Conservation (phyloP, 2,113 vertebrate species). For the Hystrix cristata region DNA sequence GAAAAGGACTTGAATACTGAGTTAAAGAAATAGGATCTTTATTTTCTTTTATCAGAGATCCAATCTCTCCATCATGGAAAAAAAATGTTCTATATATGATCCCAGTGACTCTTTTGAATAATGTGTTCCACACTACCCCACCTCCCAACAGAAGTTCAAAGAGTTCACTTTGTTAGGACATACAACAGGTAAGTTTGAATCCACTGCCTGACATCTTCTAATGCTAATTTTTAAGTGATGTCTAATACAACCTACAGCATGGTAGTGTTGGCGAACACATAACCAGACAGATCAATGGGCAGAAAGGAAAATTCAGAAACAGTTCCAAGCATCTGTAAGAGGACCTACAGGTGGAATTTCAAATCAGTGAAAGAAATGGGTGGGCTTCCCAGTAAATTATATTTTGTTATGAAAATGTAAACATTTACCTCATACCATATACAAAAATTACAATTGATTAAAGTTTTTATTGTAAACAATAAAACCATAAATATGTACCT, state of each 20-base stretch:
- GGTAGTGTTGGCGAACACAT: neutral
- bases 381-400: neutral
- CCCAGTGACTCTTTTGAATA: neutral
- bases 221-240: neutral
- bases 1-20: neutral
- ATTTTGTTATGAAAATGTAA: neutral
- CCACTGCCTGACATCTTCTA: neutral
- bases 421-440: neutral
- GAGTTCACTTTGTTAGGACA: neutral
- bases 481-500: neutral
- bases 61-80: neutral
- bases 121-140: neutral
- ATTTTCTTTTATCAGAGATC: neutral
- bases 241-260: neutral
- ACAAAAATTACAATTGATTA: neutral
- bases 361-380: neutral
- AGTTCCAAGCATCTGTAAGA: neutral
- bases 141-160: neutral
- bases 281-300: neutral
- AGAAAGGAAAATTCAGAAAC: neutral
- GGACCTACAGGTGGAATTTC: neutral
- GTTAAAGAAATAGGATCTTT: neutral
- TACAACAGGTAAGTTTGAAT: neutral
- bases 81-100: neutral
- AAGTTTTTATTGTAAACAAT: neutral